These are phyloP conservation scores for Cheilosia grossa DNA, from an alignment of 2,888 invertebrate genomes.

Conservation along the genomic window DNA sequence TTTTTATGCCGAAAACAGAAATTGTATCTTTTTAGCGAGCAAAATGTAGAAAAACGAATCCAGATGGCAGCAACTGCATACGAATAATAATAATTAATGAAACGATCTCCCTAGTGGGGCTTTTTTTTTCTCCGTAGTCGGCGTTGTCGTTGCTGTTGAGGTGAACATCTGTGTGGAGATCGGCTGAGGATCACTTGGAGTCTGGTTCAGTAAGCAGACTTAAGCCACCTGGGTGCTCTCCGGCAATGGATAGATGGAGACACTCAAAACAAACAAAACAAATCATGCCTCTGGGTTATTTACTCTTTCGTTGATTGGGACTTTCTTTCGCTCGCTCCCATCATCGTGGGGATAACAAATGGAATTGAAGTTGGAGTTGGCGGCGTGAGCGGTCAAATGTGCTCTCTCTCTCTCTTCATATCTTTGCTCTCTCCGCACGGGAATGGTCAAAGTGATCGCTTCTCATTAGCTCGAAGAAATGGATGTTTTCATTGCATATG, in stretches of 20 bases:
- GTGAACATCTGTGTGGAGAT: constrained; percentile 42
- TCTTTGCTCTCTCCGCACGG: not conserved
- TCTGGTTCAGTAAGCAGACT: constrained; percentile 44
- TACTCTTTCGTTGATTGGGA: constrained; percentile 55
- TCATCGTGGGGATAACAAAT: constrained; percentile 2
- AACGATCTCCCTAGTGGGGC: constrained; percentile 10
- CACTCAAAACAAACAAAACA: constrained; percentile 51
- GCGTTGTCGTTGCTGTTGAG: not conserved
- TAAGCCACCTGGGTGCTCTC: not conserved
- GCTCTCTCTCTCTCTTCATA: not conserved
- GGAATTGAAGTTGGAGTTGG: constrained; percentile 14
- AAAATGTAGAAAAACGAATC: constrained; percentile 10
- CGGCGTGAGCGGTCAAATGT: not conserved
- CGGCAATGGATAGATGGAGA: constrained; percentile 6
- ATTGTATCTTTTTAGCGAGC: constrained; percentile 3
- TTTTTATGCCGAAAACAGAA: not conserved
- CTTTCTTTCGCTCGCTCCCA: constrained; percentile 32
- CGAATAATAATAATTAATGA: constrained; percentile 41
- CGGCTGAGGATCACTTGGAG: constrained; percentile 28
- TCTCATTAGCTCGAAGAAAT: constrained; percentile 12
- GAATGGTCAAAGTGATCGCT: constrained; percentile 25
- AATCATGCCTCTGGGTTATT: constrained; percentile 56
- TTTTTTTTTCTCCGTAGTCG: not conserved
- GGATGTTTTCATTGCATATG: too few species aligned
- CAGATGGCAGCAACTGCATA: constrained; percentile 29